Evolutionary conservation across 2,113 vertebrate genomes (phyloP), one percentile per base, ranked within the genome.

Genomic region (Labrus mixtus): DNA sequence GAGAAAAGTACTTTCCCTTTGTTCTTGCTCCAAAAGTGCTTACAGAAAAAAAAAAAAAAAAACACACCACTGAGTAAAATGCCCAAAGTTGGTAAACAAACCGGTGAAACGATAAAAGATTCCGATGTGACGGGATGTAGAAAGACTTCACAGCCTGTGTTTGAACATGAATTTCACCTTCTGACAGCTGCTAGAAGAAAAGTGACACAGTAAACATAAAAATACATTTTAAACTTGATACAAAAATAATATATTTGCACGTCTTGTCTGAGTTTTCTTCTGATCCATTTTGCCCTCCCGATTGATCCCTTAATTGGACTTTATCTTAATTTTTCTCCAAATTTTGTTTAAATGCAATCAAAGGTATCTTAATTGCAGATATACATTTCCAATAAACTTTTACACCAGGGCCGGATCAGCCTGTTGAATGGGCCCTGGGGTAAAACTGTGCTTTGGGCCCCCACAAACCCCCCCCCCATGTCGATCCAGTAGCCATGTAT

Each of bases 101-200:
- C 25, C 16, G 19, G 63, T 68, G 9, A 55, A 74, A 75, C 20
- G 1, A 66, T 33, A 43, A 48, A 66, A 55, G 11, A 8, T 29
- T 66, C 55, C 74, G 15, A 9, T 33, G 48, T 82, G 74, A 68
- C 62, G 63, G 9, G 36, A 22, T 33, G 17, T 15, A 57, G 23
- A 51, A 64, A 56, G 50, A 67, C 61, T 79, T 85, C 82, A 85
- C 77, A 85, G 79, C 70, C 78, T 62, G 61, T 25, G 45, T 16
- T 46, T 43, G 13, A 45, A 46, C 45, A 46, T 56, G 43, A 20
- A 64, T 54, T 61, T 37, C 57, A 64, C 68, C 66, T 37, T 63
- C 50, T 48, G 46, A 53, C 11, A 45, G 29, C 36, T 48, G 29
- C 19, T 10, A 12, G 45, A 37, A n/a, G n/a, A 37, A 43, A 51